Conservation (phyloP, 2,797 vertebrate species). For the Siniperca scherzeri region DNA sequence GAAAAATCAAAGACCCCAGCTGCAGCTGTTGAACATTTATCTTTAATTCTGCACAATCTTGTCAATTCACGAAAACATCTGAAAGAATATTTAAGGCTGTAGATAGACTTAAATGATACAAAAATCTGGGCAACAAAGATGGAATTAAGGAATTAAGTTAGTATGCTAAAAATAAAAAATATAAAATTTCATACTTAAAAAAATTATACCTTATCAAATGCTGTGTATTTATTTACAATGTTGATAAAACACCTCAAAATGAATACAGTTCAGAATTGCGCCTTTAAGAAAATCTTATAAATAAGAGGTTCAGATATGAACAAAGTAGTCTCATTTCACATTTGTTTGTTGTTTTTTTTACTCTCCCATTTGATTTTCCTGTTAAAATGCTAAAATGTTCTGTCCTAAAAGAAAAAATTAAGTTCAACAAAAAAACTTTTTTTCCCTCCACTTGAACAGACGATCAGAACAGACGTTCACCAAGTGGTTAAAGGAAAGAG, state of each 20-base stretch:
- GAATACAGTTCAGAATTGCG: slow-evolving; percentile 70
- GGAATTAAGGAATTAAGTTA: slow-evolving; percentile 85
- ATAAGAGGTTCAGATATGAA: slow-evolving; percentile 81
- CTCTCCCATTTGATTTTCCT: slow-evolving; percentile 64
- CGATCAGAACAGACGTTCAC: slow-evolving; percentile 31
- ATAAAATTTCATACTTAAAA: slow-evolving; percentile 84
- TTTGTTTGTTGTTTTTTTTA: slow-evolving; percentile 54
- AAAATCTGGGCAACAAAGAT: slow-evolving; percentile 74
- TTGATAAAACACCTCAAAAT: slow-evolving; percentile 74
- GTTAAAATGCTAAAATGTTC: slow-evolving; percentile 36
- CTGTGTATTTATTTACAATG: slow-evolving; percentile 84
- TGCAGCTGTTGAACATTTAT: slow-evolving; percentile 50
- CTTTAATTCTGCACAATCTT: slow-evolving; percentile 75
- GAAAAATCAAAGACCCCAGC: neutral
- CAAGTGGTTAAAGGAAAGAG: slow-evolving; percentile 55
- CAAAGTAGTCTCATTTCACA: slow-evolving; percentile 85
- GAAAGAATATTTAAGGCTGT: slow-evolving; percentile 82
- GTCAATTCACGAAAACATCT: slow-evolving; percentile 76
- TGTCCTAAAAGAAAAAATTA: slow-evolving; percentile 41
- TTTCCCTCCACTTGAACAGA: slow-evolving; percentile 5
- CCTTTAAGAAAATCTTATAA: slow-evolving; percentile 80
- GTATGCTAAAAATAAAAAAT: slow-evolving; percentile 86
- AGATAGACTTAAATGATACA: slow-evolving; percentile 73
- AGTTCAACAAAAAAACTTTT: slow-evolving; percentile 9
- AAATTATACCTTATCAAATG: slow-evolving; percentile 83